Conservation (phyloP, 1,140 invertebrate genomes). For the Lepidurus arcticus region DNA sequence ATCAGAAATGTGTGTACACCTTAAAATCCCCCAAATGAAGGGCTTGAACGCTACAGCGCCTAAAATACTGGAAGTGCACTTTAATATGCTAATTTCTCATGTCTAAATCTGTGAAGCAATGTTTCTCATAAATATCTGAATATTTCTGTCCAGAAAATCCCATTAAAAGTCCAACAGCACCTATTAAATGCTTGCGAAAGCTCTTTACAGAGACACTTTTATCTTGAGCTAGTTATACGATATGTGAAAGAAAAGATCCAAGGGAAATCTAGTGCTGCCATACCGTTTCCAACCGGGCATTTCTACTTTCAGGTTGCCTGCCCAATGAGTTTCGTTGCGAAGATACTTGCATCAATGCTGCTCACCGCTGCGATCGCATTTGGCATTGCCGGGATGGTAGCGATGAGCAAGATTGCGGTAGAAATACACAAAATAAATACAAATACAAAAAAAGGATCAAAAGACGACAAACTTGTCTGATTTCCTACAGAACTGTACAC, state of each 20-base stretch:
- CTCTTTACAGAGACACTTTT: too few species aligned
- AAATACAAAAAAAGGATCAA: background rate
- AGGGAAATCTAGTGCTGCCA: too few species aligned
- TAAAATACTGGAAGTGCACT: background rate
- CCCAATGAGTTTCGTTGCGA: conserved; percentile 47
- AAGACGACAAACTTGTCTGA: conserved; percentile 29
- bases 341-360: conserved; percentile 45
- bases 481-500: conserved; percentile 40
- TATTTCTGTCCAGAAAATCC: too few species aligned
- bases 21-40: background rate
- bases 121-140: too few species aligned
- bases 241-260: too few species aligned
- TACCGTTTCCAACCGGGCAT: background rate
- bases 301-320: conserved; percentile 43
- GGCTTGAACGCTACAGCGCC: background rate
- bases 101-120: too few species aligned
- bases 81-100: too few species aligned
- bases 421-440: conserved; percentile 35
- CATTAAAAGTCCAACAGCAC: too few species aligned
- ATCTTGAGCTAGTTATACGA: too few species aligned
- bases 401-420: conserved; percentile 49
- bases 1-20: background rate
- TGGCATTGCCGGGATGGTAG: conserved; percentile 47
- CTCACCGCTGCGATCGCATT: conserved; percentile 47
- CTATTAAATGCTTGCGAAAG: too few species aligned